phyloP scores from a whole-genome alignment of 1,140 invertebrate species.

The Chelonus insularis region DNA sequence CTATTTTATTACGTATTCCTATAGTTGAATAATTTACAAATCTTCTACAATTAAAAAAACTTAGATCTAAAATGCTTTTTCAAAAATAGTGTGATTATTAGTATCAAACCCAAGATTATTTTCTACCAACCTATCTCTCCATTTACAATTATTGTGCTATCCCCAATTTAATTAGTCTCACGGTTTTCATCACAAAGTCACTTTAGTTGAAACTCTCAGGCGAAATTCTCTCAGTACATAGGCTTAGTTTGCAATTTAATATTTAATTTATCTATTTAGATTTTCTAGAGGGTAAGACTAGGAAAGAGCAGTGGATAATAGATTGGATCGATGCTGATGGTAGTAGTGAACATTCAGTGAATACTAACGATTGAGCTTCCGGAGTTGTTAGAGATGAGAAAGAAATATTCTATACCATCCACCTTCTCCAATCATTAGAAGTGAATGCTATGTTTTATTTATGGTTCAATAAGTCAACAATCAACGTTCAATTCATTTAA shows the following conservation, averaged over 20 bases:
- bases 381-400: conserved; percentile 4
- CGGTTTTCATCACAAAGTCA: background rate
- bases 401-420: background rate
- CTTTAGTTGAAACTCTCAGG: conserved; percentile 13
- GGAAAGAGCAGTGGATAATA: background rate
- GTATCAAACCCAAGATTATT: too few species aligned
- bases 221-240: background rate
- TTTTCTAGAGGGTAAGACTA: background rate
- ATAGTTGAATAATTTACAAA: too few species aligned
- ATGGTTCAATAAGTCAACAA: too few species aligned
- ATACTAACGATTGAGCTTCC: conserved; percentile 31
- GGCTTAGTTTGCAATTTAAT: background rate
- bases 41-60: too few species aligned
- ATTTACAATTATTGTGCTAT: too few species aligned
- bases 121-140: too few species aligned
- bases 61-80: too few species aligned
- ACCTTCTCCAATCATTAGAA: background rate
- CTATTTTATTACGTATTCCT: too few species aligned
- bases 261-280: conserved; percentile 3
- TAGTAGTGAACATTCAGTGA: conserved; percentile 10
- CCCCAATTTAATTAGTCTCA: background rate
- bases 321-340: conserved; percentile 21
- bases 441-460: too few species aligned
- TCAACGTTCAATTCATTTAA: too few species aligned
- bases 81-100: too few species aligned